Conservation (phyloP, 1,140 invertebrate species). For the Diabrotica virgifera region DNA sequence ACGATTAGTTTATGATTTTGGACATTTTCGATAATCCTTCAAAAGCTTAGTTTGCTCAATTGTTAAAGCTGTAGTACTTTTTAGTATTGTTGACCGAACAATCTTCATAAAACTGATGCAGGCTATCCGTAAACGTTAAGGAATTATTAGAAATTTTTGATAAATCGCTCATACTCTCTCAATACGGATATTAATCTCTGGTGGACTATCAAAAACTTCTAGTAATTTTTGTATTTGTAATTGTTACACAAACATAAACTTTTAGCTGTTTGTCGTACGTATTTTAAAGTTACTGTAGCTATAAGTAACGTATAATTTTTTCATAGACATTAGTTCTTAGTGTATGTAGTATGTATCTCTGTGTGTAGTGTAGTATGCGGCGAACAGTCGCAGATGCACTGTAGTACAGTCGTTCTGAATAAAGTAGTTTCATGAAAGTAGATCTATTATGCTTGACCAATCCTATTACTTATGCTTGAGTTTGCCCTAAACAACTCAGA, state of each 20-base stretch:
- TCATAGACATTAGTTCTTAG: constrained; percentile 45
- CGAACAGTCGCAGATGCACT: constrained; percentile 46
- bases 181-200: constrained; percentile 10
- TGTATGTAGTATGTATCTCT: constrained; percentile 50
- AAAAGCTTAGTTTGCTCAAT: too few species aligned
- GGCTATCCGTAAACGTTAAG: too few species aligned
- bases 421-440: constrained; percentile 51
- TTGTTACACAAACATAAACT: constrained; percentile 39
- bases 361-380: constrained; percentile 49
- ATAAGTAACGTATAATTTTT: constrained; percentile 44
- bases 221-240: constrained; percentile 15
- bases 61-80: too few species aligned
- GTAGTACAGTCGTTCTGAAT: constrained; percentile 51
- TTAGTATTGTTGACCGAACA: too few species aligned
- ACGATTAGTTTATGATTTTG: too few species aligned
- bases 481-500: constrained; percentile 16
- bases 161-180: neutral
- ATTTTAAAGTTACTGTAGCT: constrained; percentile 45
- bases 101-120: too few species aligned
- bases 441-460: constrained; percentile 47
- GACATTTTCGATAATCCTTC: too few species aligned
- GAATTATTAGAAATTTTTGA: neutral
- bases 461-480: constrained; percentile 18
- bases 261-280: constrained; percentile 45
- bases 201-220: neutral